Base-by-base conservation (phyloP, 2,888 invertebrate species). In the Dione vanillae region DNA sequence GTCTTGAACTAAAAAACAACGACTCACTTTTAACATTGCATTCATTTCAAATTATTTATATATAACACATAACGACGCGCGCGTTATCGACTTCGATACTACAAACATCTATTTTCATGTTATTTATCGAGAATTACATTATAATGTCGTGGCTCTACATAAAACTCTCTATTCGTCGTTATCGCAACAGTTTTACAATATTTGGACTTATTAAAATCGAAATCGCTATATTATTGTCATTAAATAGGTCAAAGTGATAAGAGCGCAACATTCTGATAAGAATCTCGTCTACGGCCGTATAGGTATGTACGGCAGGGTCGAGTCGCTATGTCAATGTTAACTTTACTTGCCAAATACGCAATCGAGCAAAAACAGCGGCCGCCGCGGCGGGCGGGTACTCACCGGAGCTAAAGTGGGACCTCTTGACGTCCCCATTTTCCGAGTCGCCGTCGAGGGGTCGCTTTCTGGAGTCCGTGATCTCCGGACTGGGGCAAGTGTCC, bases 401-500 rank as follows among this genome's bases (percentile, higher is more conserved):
- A 97, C 97, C 97, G 95, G 97, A 96, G 93, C 97, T 97, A 94
- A 97, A 97, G 94, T 97, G 97, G 86, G 97, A 97, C 91, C 97
- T 96, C 94, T 97, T 97, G 84, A 96, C 96, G 89, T 97, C 96
- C 88, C 97, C 97, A 95, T 97, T 97, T 94, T 97, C 97, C 83
- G 96, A 96, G 94, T 97, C 97, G 80, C 95, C 95, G 94, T 97
- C 97, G 86, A 97, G 95, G 83, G 97, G 97, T 92, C 97, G 95
- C 95, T 97, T 97, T 94, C 97, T 96, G 93, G 97, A 97, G 94
- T 97, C 97, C 89, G 96, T 95, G 93, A 96, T 97, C 95, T 97
- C 97, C 94, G 97, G 97, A 95, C 97, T 97, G 93, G 97, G 96
- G 95, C 97, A 97, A 95, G 97, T 96, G 95, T 97, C 97, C 97